Percentiles rank a stretch among this genome's conserved stretches.
Conservation (phyloP, 2,113 vertebrate species). For the Chiloscyllium plagiosum region DNA sequence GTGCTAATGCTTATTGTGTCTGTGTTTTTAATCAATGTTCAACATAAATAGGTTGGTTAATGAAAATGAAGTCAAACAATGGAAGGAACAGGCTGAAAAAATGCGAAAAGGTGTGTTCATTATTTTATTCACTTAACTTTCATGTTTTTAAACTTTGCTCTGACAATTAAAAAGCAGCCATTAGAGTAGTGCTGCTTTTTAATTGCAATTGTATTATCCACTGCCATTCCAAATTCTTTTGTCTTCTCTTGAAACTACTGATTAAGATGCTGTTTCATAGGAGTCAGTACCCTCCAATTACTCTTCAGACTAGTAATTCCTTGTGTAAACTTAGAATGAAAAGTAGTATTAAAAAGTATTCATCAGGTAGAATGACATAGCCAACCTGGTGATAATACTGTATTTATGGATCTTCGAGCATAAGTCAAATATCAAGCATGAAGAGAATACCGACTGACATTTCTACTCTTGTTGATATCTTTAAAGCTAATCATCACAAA, state of each 20-base stretch:
- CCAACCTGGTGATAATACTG: neutral
- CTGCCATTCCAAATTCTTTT: too few relatives aligned
- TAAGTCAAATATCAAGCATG: neutral
- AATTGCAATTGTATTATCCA: neutral
- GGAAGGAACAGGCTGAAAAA: constrained; percentile 99
- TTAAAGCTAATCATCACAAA: neutral
- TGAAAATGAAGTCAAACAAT: constrained; percentile 98
- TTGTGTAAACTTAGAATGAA: neutral
- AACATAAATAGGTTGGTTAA: constrained; percentile 79
- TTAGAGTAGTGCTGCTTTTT: neutral
- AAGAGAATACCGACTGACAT: neutral
- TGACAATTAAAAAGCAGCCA: neutral
- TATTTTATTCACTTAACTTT: neutral
- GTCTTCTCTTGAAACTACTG: neutral
- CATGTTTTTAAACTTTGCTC: neutral
- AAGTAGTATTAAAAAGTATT: neutral
- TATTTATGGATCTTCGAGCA: neutral
- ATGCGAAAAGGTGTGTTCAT: constrained; percentile 86
- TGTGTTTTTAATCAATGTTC: constrained; percentile 38
- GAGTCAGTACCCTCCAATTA: neutral
- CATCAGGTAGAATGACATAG: neutral
- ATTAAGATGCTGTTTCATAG: neutral
- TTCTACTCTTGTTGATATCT: neutral
- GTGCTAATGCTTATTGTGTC: constrained; percentile 4
- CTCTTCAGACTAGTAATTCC: neutral